phyloP scores from a whole-genome alignment of 2,888 invertebrate species.

The Heteromurus nitidus region DNA sequence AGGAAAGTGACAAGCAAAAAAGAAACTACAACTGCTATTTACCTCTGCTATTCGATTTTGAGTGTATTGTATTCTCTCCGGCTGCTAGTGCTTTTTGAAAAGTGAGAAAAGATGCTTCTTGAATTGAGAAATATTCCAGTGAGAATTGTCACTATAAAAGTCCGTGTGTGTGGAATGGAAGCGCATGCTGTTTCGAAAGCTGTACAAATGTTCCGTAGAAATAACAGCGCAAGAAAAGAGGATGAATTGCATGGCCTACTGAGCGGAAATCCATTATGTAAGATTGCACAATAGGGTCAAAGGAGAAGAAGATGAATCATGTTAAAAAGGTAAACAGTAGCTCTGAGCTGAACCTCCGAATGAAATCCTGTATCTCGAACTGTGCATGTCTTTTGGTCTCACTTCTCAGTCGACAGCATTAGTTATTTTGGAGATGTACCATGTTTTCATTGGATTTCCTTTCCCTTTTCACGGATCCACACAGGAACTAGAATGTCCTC shows the following conservation, averaged over 20 bases:
- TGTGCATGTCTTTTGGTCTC: not conserved
- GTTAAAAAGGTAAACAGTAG: constrained; percentile 49
- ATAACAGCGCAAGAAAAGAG: constrained; percentile 33
- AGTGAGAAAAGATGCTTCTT: not conserved
- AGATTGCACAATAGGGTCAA: constrained; percentile 62
- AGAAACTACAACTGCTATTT: not conserved
- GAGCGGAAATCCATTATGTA: constrained; percentile 69
- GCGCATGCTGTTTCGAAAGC: constrained; percentile 31
- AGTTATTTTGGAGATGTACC: not conserved
- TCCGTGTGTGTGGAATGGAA: constrained; percentile 54
- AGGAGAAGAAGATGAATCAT: constrained; percentile 47
- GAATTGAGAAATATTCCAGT: constrained; percentile 36
- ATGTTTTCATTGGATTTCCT: constrained; percentile 1
- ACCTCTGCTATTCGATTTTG: constrained; percentile 3
- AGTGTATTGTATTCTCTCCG: too few relatives aligned
- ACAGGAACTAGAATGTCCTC: not conserved
- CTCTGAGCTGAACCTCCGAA: constrained; percentile 21
- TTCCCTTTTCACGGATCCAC: not conserved
- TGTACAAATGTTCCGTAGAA: constrained; percentile 32
- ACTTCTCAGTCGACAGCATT: constrained; percentile 1
- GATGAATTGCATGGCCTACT: constrained; percentile 57
- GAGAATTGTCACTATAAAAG: constrained; percentile 18
- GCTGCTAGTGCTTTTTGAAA: too few relatives aligned
- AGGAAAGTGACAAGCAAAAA: constrained; percentile 38
- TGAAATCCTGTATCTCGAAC: not conserved